phyloP scores from a whole-genome alignment of 2,113 vertebrate species.

The Ophiodon elongatus region DNA sequence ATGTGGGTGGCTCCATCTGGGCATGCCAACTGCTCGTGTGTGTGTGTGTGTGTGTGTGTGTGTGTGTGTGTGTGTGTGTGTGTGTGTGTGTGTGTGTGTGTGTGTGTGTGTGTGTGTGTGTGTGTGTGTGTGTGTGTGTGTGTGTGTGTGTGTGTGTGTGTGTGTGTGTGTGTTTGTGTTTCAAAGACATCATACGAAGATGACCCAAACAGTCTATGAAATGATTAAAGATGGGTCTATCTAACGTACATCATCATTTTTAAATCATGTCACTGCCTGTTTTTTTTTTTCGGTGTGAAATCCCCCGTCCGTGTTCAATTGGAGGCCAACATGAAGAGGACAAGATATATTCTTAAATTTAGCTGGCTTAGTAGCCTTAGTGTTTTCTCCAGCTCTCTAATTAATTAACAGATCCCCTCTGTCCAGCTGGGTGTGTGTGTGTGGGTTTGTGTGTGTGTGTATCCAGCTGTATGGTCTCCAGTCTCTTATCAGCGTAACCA shows the following conservation, averaged over 20 bases:
- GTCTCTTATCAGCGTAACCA: constrained; percentile 81
- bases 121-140: no score
- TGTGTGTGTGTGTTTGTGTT: constrained; percentile 8
- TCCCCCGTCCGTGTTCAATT: background rate
- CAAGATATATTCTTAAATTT: constrained; percentile 18
- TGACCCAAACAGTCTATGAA: background rate
- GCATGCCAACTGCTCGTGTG: constrained; percentile 64
- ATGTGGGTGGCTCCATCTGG: constrained; percentile 77
- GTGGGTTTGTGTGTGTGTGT: constrained; percentile 41
- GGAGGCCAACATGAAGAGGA: background rate
- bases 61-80: background rate
- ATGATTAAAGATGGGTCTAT: constrained; percentile 3
- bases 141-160: background rate
- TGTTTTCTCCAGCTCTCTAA: constrained; percentile 64
- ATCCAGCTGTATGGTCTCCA: constrained; percentile 66
- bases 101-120: constrained; percentile 1
- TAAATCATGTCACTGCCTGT: background rate
- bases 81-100: background rate
- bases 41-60: background rate
- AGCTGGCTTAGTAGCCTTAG: background rate
- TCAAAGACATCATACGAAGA: background rate
- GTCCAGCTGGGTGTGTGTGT: constrained; percentile 52
- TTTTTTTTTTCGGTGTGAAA: background rate
- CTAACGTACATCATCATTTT: background rate
- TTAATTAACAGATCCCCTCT: constrained; percentile 67